Percentiles rank a stretch among this genome's conserved stretches.
phyloP scores from a whole-genome alignment of 2,888 invertebrate species.

The Proisotoma minuta region DNA sequence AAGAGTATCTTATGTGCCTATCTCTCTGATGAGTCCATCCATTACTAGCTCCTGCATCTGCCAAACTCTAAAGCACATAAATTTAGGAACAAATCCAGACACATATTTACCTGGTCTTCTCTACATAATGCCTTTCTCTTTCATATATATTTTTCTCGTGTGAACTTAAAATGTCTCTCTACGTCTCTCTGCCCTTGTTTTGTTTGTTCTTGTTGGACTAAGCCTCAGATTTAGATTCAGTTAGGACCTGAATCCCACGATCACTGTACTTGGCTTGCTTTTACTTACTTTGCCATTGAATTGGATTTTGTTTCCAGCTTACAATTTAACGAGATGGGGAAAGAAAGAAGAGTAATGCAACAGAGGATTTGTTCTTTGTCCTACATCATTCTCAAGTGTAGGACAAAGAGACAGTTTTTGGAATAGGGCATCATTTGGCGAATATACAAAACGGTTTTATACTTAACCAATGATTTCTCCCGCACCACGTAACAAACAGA shows the following conservation, averaged over 20 bases:
- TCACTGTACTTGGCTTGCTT: not conserved
- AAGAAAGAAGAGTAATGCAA: not conserved
- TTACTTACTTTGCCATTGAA: not conserved
- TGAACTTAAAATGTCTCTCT: too few relatives aligned
- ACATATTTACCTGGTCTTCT: too few relatives aligned
- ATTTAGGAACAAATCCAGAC: too few relatives aligned
- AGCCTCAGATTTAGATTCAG: constrained; percentile 2
- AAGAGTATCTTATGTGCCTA: too few relatives aligned
- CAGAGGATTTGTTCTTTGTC: not conserved
- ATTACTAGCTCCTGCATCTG: too few relatives aligned
- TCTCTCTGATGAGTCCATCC: too few relatives aligned
- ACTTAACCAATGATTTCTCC: not conserved
- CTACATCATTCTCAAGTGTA: not conserved
- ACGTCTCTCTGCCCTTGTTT: not conserved
- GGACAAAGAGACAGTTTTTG: too few relatives aligned
- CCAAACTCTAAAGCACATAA: too few relatives aligned
- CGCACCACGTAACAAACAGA: not conserved
- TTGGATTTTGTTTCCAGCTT: constrained; percentile 1
- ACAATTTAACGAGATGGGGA: not conserved
- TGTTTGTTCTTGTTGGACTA: not conserved
- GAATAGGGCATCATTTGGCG: too few relatives aligned
- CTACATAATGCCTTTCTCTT: too few relatives aligned
- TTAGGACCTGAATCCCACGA: not conserved
- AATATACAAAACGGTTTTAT: not conserved
- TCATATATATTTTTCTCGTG: too few relatives aligned